phyloP scores from a whole-genome alignment of 2,797 vertebrate species.

The Peromyscus attwateri region DNA sequence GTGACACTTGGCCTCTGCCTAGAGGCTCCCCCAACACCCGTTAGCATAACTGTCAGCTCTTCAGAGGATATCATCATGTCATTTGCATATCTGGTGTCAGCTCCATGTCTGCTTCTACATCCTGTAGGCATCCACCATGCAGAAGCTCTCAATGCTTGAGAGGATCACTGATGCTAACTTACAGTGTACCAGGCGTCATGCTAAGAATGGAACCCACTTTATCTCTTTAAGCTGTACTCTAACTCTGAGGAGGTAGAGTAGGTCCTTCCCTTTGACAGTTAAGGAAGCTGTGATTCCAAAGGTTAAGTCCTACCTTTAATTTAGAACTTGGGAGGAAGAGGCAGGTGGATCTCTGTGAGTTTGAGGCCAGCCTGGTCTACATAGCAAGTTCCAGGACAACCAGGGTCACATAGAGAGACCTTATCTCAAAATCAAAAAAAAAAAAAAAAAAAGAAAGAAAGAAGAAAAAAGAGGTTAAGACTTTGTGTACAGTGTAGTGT shows the following conservation, averaged over 20 bases:
- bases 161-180: not conserved
- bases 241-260: not conserved
- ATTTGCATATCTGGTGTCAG: not conserved
- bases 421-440: not conserved
- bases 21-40: not conserved
- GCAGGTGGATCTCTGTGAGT: not conserved
- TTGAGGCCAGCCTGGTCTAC: not conserved
- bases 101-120: not conserved
- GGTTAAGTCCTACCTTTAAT: not conserved
- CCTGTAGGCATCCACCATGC: not conserved
- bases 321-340: not conserved
- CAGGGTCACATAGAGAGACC: not conserved
- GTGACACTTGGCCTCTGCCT: not conserved
- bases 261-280: slow-evolving; percentile 67
- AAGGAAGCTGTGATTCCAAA: slow-evolving; percentile 71
- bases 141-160: not conserved
- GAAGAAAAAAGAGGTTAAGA: not conserved
- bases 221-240: not conserved
- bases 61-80: not conserved
- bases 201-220: not conserved
- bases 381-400: not conserved
- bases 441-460: not conserved
- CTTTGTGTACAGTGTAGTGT: not conserved
- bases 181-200: not conserved
- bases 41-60: not conserved